These are phyloP conservation scores for Rhagium mordax DNA, from an alignment of 2,888 invertebrate species.

Conservation along the genomic window DNA sequence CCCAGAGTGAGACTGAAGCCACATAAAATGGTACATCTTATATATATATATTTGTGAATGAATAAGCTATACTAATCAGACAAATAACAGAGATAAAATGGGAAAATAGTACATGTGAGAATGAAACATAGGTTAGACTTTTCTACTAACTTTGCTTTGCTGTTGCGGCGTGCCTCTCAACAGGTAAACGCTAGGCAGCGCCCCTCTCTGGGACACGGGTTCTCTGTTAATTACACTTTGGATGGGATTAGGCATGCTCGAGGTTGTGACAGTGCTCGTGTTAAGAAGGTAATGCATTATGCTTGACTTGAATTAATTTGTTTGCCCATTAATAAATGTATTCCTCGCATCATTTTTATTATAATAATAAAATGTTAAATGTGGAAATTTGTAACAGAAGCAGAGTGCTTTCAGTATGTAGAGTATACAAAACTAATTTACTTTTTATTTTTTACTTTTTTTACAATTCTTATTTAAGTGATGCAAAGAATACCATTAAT, in stretches of 20 bases:
- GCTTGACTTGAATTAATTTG: constrained; percentile 31
- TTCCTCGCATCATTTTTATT: constrained; percentile 16
- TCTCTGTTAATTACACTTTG: constrained; percentile 71
- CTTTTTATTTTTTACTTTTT: neutral
- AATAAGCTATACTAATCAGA: neutral
- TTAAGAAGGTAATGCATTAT: constrained; percentile 67
- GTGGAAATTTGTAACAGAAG: no score
- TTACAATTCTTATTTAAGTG: neutral
- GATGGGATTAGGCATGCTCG: constrained; percentile 71
- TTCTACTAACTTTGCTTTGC: constrained; percentile 66
- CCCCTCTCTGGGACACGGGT: constrained; percentile 69
- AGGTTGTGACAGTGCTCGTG: constrained; percentile 67
- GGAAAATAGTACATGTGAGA: constrained; percentile 29
- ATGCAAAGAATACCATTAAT: neutral
- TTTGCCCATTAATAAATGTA: constrained; percentile 19
- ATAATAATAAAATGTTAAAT: neutral
- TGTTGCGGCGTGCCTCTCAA: constrained; percentile 66
- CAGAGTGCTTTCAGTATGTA: no score
- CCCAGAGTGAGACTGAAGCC: no score
- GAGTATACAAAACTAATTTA: neutral
- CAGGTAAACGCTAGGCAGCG: constrained; percentile 70
- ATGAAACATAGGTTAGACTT: constrained; percentile 43
- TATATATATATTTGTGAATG: neutral
- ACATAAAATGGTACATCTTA: neutral
- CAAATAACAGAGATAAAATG: constrained; percentile 15